These are phyloP conservation scores for Tetramorium simillimum DNA, from an alignment of 1,140 invertebrate species.

Conservation along the genomic window DNA sequence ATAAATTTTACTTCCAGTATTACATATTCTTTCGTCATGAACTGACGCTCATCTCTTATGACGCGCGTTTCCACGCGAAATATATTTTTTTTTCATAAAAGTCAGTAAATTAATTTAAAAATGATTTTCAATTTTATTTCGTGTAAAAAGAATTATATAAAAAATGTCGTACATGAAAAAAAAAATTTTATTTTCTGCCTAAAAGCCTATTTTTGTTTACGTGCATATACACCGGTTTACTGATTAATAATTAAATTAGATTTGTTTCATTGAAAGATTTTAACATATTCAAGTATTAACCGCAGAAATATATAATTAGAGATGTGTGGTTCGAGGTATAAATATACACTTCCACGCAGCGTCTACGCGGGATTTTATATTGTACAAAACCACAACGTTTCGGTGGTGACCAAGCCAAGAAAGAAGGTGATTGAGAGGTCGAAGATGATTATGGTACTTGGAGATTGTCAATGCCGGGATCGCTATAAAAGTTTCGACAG, in stretches of 20 bases:
- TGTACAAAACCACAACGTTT: not conserved
- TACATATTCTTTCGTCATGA: not conserved
- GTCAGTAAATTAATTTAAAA: not conserved
- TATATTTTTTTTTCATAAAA: not conserved
- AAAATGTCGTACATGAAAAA: not conserved
- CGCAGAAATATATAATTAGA: not conserved
- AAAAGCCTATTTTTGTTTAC: not conserved
- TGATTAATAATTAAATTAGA: not conserved
- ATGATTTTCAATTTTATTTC: not conserved
- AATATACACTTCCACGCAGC: not conserved
- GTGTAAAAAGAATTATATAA: not conserved
- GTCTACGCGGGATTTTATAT: not conserved
- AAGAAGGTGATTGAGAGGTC: slow-evolving; percentile 40
- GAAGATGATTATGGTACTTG: slow-evolving; percentile 57
- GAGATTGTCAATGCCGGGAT: slow-evolving; percentile 47
- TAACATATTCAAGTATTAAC: not conserved
- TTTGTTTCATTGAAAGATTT: not conserved
- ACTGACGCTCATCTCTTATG: not conserved
- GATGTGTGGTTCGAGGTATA: not conserved
- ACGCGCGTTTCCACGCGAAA: not conserved
- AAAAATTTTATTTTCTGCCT: not conserved
- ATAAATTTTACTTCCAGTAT: not conserved
- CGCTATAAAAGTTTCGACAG: slow-evolving; percentile 33
- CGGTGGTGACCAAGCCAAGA: not conserved
- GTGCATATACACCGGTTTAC: not conserved